Evolutionary conservation across 2,797 vertebrate genomes (phyloP).

Genomic region (Protosalanx chinensis): DNA sequence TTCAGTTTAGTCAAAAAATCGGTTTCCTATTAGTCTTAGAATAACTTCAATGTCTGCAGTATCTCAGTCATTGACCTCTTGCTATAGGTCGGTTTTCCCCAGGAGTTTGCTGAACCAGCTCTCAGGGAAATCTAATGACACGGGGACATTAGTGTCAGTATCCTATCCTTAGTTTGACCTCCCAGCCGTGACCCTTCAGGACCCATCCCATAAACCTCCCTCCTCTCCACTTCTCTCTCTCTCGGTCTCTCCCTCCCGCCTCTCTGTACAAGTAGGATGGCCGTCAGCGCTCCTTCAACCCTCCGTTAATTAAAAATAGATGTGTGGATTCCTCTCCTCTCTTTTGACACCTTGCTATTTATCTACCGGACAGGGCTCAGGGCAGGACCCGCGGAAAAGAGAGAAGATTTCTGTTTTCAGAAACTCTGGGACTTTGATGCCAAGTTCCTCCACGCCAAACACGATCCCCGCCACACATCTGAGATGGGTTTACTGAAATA

Average conservation of each 20-base stretch:
- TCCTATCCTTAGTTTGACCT: neutral
- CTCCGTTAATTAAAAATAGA: constrained; percentile 60
- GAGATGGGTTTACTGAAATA: constrained; percentile 83
- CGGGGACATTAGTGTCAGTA: neutral
- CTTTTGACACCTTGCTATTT: constrained; percentile 69
- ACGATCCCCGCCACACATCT: constrained; percentile 71
- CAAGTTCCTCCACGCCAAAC: constrained; percentile 65
- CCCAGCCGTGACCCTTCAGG: neutral
- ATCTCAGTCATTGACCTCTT: neutral
- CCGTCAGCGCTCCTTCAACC: constrained; percentile 24
- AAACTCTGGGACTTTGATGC: constrained; percentile 70
- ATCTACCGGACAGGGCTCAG: constrained; percentile 56
- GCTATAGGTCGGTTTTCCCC: neutral
- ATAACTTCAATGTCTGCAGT: neutral
- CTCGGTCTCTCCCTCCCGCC: neutral
- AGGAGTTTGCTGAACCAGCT: neutral
- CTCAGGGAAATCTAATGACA: neutral
- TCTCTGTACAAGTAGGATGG: constrained; percentile 22
- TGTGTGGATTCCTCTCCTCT: constrained; percentile 47
- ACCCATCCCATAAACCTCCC: neutral
- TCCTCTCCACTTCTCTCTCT: neutral
- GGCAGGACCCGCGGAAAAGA: constrained; percentile 58
- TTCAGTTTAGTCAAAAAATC: too few species aligned
- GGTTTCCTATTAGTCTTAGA: too few species aligned
- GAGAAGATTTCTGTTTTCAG: constrained; percentile 63